These are phyloP conservation scores for Drosophila cognata DNA, from an alignment of 2,888 invertebrate genomes.

Conservation along the genomic window DNA sequence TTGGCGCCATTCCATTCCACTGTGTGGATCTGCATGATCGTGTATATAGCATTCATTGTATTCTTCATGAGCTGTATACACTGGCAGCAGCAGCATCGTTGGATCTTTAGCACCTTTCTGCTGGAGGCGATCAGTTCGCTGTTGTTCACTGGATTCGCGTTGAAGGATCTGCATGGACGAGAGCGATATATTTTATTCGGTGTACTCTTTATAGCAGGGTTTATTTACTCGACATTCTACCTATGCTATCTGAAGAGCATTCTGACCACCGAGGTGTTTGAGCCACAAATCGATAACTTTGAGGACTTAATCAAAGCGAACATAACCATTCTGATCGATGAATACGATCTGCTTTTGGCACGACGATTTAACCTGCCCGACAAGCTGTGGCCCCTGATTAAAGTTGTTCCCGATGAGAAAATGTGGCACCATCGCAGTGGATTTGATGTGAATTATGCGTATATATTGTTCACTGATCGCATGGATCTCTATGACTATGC, in stretches of 20 bases:
- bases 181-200: constrained; percentile 60
- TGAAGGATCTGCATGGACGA: constrained; percentile 48
- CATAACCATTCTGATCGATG: constrained; percentile 62
- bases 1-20: constrained; percentile 48
- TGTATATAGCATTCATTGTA: constrained; percentile 56
- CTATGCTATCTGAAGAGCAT: constrained; percentile 62
- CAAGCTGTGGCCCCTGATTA: constrained; percentile 45
- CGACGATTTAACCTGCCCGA: constrained; percentile 50
- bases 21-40: constrained; percentile 59
- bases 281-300: constrained; percentile 59
- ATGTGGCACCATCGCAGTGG: constrained; percentile 48
- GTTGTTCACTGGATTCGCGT: constrained; percentile 47
- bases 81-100: constrained; percentile 49
- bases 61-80: constrained; percentile 62
- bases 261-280: constrained; percentile 66
- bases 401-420: constrained; percentile 44
- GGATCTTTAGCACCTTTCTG: constrained; percentile 67
- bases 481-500: constrained; percentile 63
- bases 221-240: constrained; percentile 64
- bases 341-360: constrained; percentile 49
- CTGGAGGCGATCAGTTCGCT: constrained; percentile 64
- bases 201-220: constrained; percentile 59
- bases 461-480: constrained; percentile 70
- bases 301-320: constrained; percentile 53
- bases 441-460: constrained; percentile 63